These are phyloP conservation scores for Calameuta filiformis DNA, from an alignment of 2,888 invertebrate species.

Conservation along the genomic window DNA sequence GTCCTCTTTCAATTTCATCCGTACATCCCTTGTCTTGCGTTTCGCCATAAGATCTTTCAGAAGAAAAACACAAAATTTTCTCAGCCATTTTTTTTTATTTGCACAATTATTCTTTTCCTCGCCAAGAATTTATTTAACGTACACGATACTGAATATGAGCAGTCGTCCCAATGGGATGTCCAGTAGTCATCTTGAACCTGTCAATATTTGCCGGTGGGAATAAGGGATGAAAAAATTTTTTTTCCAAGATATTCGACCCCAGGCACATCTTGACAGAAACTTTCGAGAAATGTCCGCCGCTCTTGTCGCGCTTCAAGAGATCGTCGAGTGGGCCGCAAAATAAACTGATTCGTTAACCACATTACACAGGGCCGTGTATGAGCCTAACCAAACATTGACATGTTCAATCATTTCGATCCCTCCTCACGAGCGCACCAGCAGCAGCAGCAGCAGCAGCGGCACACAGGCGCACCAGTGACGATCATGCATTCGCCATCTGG, in stretches of 20 bases:
- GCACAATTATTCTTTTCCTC: neutral
- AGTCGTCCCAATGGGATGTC: neutral
- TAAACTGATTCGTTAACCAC: slow-evolving; percentile 59
- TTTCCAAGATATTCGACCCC: neutral
- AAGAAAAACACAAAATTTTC: neutral
- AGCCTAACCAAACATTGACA: slow-evolving; percentile 64
- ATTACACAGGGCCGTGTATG: slow-evolving; percentile 43
- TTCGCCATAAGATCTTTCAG: neutral
- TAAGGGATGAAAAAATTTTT: neutral
- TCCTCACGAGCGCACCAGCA: slow-evolving; percentile 11
- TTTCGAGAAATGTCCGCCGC: neutral
- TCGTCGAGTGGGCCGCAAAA: slow-evolving; percentile 37
- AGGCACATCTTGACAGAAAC: neutral
- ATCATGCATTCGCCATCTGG: slow-evolving; percentile 57
- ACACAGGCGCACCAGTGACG: slow-evolving; percentile 32
- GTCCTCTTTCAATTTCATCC: neutral
- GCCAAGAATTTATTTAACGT: neutral
- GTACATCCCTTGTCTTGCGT: neutral
- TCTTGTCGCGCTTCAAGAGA: neutral
- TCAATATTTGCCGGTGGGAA: neutral
- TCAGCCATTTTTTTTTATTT: neutral
- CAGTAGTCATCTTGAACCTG: neutral
- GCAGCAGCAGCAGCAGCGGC: slow-evolving; percentile 8
- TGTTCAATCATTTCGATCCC: slow-evolving; percentile 57
- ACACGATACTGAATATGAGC: neutral